Base-by-base conservation (phyloP, 2,888 invertebrate genomes). In the Zeuzera pyrina region DNA sequence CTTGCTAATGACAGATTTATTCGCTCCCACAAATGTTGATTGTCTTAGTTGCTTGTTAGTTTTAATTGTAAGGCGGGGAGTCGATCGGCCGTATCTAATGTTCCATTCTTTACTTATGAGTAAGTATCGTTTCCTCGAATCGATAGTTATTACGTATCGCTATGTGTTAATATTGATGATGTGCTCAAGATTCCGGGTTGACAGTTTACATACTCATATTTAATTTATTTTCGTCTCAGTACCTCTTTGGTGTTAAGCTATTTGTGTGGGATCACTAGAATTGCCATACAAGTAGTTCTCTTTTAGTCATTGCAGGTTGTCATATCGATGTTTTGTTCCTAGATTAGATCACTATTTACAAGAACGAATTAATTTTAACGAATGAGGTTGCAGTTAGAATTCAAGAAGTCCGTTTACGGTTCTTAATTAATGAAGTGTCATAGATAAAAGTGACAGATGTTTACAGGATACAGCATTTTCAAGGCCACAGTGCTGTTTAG, bases 1-100 rank as follows among this genome's bases (percentile, higher is more conserved):
- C 64, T 64, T 76, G 72, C 70, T 68, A 59, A 45, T 52, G 39
- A 34, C 41, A 66, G 72, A 73, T 76, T 73, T 73, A 73, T 74
- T 58, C 30, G 49, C 73, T 76, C 76, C 63, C 74, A 78, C 67
- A 65, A 47, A 37, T 19, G 39, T 31, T 34, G 44, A 35, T 32
- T 31, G 24, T 26, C 30, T n/a, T n/a, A n/a, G n/a, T n/a, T n/a
- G n/a, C n/a, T n/a, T n/a, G n/a, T n/a, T 25, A 25, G 5, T 19
- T 7, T 25, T 25, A 30, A 27, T 33, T 34, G 35, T 41, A 42
- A 36, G 38, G 43, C 37, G 35, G 40, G 42, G 49, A 48, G 39
- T 42, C 43, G 26, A 33, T 37, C 36, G 31, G 34, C 47, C 51
- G 45, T 52, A 40, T 52, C 52, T 63, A 63, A 65, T 63, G 55